Conservation (phyloP, 2,888 invertebrate species). For the Thecocarcelia acutangulata region DNA sequence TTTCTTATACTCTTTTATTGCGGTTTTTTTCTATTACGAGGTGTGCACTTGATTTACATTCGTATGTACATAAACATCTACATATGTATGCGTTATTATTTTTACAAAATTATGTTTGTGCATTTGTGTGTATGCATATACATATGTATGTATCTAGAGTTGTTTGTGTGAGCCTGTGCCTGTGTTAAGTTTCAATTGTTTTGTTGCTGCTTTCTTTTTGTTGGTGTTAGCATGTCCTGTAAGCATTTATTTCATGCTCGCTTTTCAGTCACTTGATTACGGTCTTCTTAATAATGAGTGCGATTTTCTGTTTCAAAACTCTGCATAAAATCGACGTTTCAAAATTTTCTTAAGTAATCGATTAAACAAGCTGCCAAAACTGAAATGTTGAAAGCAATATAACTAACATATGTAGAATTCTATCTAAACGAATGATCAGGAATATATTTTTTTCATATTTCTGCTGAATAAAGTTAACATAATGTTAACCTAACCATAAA, state of each 20-base stretch:
- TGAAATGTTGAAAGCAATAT: too few relatives aligned
- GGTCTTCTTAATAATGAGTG: slow-evolving; percentile 54
- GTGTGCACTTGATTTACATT: not conserved
- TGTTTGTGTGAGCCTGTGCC: slow-evolving; percentile 11
- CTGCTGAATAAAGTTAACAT: too few relatives aligned
- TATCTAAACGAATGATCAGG: too few relatives aligned
- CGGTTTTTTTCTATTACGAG: not conserved
- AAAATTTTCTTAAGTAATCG: not conserved
- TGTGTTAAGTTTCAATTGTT: slow-evolving; percentile 35
- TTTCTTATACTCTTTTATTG: not conserved
- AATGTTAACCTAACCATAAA: too few relatives aligned
- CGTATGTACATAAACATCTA: not conserved
- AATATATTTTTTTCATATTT: too few relatives aligned
- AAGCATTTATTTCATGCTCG: slow-evolving; percentile 64
- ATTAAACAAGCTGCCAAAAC: not conserved
- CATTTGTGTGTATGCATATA: not conserved
- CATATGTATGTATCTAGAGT: not conserved
- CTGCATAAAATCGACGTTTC: not conserved
- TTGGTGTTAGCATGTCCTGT: slow-evolving; percentile 59
- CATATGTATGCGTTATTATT: not conserved
- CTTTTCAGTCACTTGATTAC: slow-evolving; percentile 57
- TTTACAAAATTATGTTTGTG: too few relatives aligned
- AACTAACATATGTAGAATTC: too few relatives aligned
- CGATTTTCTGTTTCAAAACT: not conserved
- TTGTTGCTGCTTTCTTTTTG: slow-evolving; percentile 5